A percentile compares a stretch with the other conserved stretches of the same genome.
Evolutionary conservation across 2,888 invertebrate genomes (phyloP).

Genomic region (Tigriopus californicus): DNA sequence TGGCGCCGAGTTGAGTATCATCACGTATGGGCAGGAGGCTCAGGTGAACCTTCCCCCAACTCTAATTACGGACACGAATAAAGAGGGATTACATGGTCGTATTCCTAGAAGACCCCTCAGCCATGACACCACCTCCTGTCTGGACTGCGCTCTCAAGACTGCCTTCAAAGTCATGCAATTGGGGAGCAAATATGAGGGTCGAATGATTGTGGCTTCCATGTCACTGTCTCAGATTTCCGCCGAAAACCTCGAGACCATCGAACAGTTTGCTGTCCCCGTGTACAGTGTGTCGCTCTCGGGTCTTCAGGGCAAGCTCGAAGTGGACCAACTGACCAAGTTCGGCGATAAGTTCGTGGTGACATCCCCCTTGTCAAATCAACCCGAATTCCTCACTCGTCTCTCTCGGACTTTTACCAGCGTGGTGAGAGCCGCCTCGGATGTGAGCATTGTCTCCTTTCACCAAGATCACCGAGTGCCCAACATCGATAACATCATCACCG

Average conservation of each 20-base stretch:
- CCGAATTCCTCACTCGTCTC: too few relatives aligned
- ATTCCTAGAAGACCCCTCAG: conserved; percentile 10
- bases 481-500: not conserved
- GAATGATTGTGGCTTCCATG: not conserved
- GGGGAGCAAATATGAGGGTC: not conserved
- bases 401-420: not conserved
- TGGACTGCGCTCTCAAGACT: not conserved
- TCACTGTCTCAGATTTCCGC: not conserved
- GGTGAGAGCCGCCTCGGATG: not conserved
- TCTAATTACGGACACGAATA: not conserved
- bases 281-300: not conserved
- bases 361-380: not conserved
- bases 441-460: not conserved
- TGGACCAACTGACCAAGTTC: not conserved
- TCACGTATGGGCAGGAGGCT: conserved; percentile 7
- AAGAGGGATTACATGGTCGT: conserved; percentile 1
- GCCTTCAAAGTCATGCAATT: not conserved
- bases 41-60: conserved; percentile 11
- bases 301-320: not conserved
- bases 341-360: not conserved
- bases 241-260: not conserved
- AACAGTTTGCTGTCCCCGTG: not conserved
- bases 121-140: not conserved
- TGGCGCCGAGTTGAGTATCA: conserved; percentile 2
- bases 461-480: not conserved